Evolutionary conservation across 2,113 vertebrate species (phyloP).

Genomic region (Tragelaphus scriptus): DNA sequence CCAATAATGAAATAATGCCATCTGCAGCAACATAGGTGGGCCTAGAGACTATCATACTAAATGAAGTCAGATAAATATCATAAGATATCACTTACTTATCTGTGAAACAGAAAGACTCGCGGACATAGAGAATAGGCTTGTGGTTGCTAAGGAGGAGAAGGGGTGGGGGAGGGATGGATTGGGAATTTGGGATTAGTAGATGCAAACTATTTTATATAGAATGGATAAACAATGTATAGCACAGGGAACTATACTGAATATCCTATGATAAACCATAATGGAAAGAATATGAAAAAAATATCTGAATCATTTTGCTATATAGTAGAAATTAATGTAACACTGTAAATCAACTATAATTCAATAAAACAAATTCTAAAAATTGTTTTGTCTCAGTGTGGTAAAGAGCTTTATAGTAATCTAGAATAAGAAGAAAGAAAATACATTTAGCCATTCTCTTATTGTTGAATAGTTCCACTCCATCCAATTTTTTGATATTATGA

Average conservation of each 20-base stretch:
- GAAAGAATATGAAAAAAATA: not conserved
- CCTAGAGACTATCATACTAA: not conserved
- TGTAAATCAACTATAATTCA: not conserved
- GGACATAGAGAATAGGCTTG: not conserved
- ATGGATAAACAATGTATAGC: not conserved
- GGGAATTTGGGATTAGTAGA: not conserved
- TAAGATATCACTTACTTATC: not conserved
- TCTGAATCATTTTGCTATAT: not conserved
- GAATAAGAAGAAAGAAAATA: slow-evolving; percentile 29
- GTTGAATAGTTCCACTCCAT: not conserved
- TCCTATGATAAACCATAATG: not conserved
- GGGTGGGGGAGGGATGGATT: not conserved
- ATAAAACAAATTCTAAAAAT: not conserved
- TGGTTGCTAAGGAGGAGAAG: not conserved
- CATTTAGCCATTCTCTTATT: not conserved
- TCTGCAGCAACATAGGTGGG: not conserved
- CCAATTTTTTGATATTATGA: not conserved
- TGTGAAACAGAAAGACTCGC: not conserved
- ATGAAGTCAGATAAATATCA: not conserved
- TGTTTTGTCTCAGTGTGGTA: not conserved
- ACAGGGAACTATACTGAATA: not conserved
- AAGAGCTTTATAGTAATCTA: slow-evolving; percentile 7
- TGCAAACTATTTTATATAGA: not conserved
- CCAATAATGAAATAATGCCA: not conserved
- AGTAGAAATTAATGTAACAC: not conserved